Percentiles rank a stretch among this genome's conserved stretches.
Evolutionary conservation across 2,888 invertebrate species (phyloP).

Genomic region (Aelia acuminata): DNA sequence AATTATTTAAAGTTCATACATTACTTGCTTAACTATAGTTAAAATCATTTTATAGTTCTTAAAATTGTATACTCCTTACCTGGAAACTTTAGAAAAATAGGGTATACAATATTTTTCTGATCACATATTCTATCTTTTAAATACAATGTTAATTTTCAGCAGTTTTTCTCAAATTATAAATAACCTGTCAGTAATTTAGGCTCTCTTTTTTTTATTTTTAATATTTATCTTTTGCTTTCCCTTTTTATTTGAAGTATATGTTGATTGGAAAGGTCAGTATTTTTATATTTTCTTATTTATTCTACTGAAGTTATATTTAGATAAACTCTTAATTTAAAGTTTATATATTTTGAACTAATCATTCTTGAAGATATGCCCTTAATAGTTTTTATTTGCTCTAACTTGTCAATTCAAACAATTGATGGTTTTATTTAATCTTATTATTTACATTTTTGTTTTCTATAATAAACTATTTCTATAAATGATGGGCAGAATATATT

Average conservation of each 20-base stretch:
- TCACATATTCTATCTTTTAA: neutral
- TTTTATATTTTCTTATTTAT: neutral
- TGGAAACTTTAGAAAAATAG: neutral
- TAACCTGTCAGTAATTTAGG: too few relatives aligned
- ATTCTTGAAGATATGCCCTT: neutral
- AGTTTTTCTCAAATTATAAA: too few relatives aligned
- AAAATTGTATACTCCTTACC: neutral
- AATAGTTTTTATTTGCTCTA: neutral
- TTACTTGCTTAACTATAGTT: neutral
- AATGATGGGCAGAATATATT: neutral
- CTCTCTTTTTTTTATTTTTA: too few relatives aligned
- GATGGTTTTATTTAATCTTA: too few relatives aligned
- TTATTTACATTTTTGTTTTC: too few relatives aligned
- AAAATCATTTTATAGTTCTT: neutral
- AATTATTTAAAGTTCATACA: neutral
- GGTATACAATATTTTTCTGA: neutral
- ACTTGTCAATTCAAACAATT: neutral
- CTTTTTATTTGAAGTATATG: neutral
- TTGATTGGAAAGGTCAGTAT: neutral
- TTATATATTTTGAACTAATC: neutral
- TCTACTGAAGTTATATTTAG: neutral
- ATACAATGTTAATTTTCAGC: too few relatives aligned
- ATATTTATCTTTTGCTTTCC: neutral
- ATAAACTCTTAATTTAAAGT: neutral
- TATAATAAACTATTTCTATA: too few relatives aligned